Evolutionary conservation across 2,888 invertebrate species (phyloP).

Genomic region (Drosophila buzzatii): DNA sequence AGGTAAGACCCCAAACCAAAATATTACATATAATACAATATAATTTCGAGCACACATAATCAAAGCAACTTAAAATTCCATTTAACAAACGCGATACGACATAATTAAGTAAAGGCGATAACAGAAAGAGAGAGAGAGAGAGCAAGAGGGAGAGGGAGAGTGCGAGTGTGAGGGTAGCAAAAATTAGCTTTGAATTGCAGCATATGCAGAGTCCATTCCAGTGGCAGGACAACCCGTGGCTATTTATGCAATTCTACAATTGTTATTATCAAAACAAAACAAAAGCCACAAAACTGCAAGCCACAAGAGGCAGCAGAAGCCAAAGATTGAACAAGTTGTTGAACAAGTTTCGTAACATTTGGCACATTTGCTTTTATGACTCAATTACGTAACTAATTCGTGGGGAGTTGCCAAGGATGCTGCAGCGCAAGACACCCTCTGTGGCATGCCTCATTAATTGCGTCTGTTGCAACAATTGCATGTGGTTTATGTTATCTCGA

Average conservation of each 20-base stretch:
- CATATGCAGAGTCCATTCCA: conserved; percentile 66
- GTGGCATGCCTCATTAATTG: conserved; percentile 61
- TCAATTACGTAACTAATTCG: conserved; percentile 84
- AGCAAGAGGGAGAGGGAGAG: not conserved
- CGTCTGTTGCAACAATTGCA: conserved; percentile 42
- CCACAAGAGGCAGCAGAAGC: not conserved
- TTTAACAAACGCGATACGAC: conserved; percentile 75
- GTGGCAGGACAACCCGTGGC: conserved; percentile 60
- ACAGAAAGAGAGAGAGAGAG: not conserved
- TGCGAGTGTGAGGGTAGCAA: not conserved
- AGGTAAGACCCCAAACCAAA: conserved; percentile 46
- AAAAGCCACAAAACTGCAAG: not conserved
- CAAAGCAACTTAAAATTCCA: conserved; percentile 75
- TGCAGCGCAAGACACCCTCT: conserved; percentile 37
- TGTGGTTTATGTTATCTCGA: conserved; percentile 62
- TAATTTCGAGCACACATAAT: conserved; percentile 64
- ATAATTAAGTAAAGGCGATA: conserved; percentile 67
- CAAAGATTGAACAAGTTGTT: conserved; percentile 22
- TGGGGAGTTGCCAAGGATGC: conserved; percentile 57
- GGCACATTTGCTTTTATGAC: conserved; percentile 85
- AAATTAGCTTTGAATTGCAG: conserved; percentile 52
- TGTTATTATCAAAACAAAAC: conserved; percentile 50
- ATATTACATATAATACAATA: conserved; percentile 61
- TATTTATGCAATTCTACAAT: conserved; percentile 78
- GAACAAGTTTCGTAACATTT: conserved; percentile 73